Base-by-base conservation (phyloP, 1,140 invertebrate species). In the Whitmania pigra region DNA sequence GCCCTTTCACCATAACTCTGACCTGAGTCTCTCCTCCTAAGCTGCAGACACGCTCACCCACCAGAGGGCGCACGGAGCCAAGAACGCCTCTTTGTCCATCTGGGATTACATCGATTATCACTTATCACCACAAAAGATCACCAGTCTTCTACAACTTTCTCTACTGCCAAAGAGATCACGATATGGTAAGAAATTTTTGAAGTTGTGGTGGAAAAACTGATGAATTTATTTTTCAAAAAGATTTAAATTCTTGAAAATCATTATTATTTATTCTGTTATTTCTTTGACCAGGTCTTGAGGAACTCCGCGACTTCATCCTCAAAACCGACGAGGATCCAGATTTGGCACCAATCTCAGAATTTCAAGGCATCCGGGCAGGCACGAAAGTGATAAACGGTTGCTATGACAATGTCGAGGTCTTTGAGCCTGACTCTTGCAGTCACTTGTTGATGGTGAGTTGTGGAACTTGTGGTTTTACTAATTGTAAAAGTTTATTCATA, bases 21-120 rank as follows among this genome's bases (percentile, higher is more conserved):
- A 63, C 6, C 11, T 20, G 22, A 63, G 29, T 63, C 29, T 31
- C 22, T 25, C 57, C 22, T 63, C 29, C 3, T 3, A 63, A 25
- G 57, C 22, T 13, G 57, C 57, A 31, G 57, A 63, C 29, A 63
- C 57, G 1, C 29, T 63, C 6, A 22, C 9, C 9, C 57, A 63
- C 29, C 57, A 63, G 29, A 13, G 57, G 29, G 57, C 57, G 11
- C 57, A 22, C 22, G 57, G 57, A 18, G 57, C 20, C 22, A 63
- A 63, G 29, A 63, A 63, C 22, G 55, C 71, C 31, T 90, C 89
- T 7, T 87, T 89, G 76, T 92, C 90, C 49, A 86, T 97, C 55
- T 97, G 96, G 82, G 93, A 97, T 81, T 96, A 95, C 79, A 91
- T 97, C 73, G 92, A 95, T 76, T 90, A 92, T 75, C n/a, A n/a